phyloP scores from a whole-genome alignment of 2,113 vertebrate genomes.

The Tragulus kanchil region DNA sequence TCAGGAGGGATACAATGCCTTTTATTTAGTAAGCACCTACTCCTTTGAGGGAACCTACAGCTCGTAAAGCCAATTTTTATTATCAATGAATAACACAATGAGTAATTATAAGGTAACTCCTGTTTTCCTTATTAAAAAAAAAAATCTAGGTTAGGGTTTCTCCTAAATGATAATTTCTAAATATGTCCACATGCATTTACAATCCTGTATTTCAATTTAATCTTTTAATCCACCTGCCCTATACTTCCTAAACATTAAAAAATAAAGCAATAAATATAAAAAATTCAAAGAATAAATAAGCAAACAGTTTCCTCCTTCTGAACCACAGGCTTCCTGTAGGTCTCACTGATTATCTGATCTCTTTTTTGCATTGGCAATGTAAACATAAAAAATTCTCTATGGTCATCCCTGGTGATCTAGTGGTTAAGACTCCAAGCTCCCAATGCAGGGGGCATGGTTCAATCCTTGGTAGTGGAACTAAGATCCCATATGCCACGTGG shows the following conservation, averaged over 20 bases:
- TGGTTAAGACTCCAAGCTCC: not conserved
- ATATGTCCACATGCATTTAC: not conserved
- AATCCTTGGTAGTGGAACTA: not conserved
- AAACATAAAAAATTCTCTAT: not conserved
- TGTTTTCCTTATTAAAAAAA: conserved; percentile 25
- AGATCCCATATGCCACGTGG: not conserved
- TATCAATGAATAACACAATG: not conserved
- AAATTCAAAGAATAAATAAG: not conserved
- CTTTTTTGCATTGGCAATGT: not conserved
- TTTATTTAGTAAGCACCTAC: not conserved
- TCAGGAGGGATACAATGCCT: not conserved
- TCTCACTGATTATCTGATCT: not conserved
- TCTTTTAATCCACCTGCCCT: not conserved
- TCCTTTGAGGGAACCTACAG: not conserved
- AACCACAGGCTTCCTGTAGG: not conserved
- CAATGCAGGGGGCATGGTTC: not conserved
- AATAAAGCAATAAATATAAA: not conserved
- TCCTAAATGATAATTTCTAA: conserved; percentile 4
- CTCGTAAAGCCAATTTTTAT: not conserved
- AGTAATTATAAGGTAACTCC: conserved; percentile 20
- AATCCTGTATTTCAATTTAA: not conserved
- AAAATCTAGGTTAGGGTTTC: not conserved
- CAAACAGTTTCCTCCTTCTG: not conserved
- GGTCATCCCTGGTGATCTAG: not conserved
- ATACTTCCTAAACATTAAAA: not conserved